Evolutionary conservation across 1,140 invertebrate species (phyloP).

Genomic region (Trachymyrmex septentrionalis): DNA sequence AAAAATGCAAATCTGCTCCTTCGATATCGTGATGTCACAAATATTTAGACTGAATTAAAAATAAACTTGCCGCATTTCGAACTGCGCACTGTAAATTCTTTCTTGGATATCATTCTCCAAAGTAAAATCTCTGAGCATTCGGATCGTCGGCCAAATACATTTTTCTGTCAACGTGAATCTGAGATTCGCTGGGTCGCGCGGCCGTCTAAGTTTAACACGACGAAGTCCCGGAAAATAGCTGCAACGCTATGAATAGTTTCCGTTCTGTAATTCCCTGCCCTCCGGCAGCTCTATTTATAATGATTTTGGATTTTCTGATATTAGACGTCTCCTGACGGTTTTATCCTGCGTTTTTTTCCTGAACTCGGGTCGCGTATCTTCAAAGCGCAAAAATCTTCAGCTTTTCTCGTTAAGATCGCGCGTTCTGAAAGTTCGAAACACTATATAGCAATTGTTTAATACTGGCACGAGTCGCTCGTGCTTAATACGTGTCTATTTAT

Average conservation of each 20-base stretch:
- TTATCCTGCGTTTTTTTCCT: slow-evolving; percentile 16
- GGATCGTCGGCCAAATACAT: slow-evolving; percentile 57
- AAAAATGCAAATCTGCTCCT: neutral
- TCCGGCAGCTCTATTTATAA: slow-evolving; percentile 77
- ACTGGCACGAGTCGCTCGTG: slow-evolving; percentile 37
- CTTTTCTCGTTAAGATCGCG: neutral
- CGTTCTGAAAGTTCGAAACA: neutral
- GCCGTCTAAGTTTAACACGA: slow-evolving; percentile 79
- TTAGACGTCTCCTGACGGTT: neutral
- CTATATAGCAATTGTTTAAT: slow-evolving; percentile 10
- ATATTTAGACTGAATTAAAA: neutral
- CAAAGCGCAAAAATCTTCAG: neutral
- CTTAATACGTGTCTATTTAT: slow-evolving; percentile 49
- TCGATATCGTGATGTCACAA: neutral
- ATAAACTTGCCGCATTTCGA: neutral
- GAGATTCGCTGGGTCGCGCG: slow-evolving; percentile 71
- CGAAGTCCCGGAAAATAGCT: slow-evolving; percentile 82
- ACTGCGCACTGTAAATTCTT: neutral
- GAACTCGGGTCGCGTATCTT: neutral
- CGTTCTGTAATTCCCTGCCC: slow-evolving; percentile 76
- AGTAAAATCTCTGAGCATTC: neutral
- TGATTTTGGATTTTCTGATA: slow-evolving; percentile 68
- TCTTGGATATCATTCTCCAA: neutral
- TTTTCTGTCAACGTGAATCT: slow-evolving; percentile 58
- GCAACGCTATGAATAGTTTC: slow-evolving; percentile 81